Conservation (phyloP, 2,113 vertebrate genomes). For the Hydrochoerus hydrochaeris region DNA sequence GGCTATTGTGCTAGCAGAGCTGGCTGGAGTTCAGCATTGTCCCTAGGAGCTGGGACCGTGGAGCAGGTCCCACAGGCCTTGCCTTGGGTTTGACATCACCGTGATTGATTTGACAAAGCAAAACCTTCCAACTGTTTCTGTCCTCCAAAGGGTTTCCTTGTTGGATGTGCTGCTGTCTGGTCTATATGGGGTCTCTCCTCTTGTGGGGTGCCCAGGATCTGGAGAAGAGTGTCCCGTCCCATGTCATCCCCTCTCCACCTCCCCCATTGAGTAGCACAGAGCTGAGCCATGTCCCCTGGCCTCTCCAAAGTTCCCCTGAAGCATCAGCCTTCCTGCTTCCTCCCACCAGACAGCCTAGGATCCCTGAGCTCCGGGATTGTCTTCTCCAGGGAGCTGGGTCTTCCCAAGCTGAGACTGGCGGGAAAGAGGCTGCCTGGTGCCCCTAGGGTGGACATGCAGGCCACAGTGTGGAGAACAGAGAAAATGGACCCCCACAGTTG, state of each 20-base stretch:
- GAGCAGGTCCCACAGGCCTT: background rate
- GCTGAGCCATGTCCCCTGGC: background rate
- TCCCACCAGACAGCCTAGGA: background rate
- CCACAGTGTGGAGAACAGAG: background rate
- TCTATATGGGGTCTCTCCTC: background rate
- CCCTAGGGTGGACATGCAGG: background rate
- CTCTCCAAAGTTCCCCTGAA: background rate
- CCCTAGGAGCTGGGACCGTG: background rate
- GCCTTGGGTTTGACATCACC: background rate
- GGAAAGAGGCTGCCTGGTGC: background rate
- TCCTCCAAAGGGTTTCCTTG: background rate
- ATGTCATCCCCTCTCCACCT: too few species aligned
- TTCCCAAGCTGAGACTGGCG: background rate
- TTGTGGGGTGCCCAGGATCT: background rate
- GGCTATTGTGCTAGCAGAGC: background rate
- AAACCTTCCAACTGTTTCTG: background rate
- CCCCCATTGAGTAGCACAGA: background rate
- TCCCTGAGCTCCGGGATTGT: background rate
- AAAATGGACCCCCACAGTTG: background rate
- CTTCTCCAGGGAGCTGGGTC: background rate
- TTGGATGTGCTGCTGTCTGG: background rate
- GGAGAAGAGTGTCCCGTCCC: background rate
- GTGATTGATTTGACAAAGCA: background rate
- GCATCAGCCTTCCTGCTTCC: background rate
- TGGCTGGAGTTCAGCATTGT: slow-evolving; percentile 3